Base-by-base conservation (phyloP, 2,797 vertebrate species). In the Margarornis squamiger region DNA sequence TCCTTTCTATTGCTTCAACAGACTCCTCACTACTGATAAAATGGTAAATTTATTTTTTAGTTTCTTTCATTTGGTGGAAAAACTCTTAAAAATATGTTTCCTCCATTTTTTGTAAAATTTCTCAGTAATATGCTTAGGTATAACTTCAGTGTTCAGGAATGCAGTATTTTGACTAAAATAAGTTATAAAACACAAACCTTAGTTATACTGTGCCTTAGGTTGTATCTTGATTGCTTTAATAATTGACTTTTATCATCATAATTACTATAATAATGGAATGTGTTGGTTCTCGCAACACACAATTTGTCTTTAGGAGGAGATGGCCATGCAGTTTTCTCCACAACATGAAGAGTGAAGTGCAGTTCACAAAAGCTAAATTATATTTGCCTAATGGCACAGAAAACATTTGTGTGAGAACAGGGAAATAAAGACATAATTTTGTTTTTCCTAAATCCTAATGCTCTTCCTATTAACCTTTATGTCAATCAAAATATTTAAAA, bases 171-270 rank as follows among this genome's bases (percentile, higher is more conserved):
- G n/a, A 62, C 11, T 46, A 46, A 82, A 74, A 48, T 36, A 81
- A 41, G 32, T 27, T 74, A 45, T 57, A 75, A 87, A 85, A 2
- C 10, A 71, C 5, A 91, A 65, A 51, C 2, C 8, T 58, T 67
- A 48, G 16, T n/a, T 38, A 70, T 27, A 75, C 21, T 81, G 26
- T 72, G 41, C 74, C 63, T 70, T 38, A 75, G 14, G 14, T 66
- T 81, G 63, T 29, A 68, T 4, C 6, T 68, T 62, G 65, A 87
- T 89, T 87, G 54, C 27, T 59, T 73, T 79, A 76, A 73, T 73
- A 85, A 87, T 16, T 78, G 32, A 82, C 16, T 32, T 87, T 89
- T 78, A 49, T 81, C 54, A n/a, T 68, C 8, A 39, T 54, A 85
- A 76, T 85, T 76, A 23, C 36, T 45, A 7, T 51, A 70, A 55